Evolutionary conservation across 2,888 invertebrate species (phyloP), one percentile per base, ranked within the genome.

Genomic region (Cantharis nigra): DNA sequence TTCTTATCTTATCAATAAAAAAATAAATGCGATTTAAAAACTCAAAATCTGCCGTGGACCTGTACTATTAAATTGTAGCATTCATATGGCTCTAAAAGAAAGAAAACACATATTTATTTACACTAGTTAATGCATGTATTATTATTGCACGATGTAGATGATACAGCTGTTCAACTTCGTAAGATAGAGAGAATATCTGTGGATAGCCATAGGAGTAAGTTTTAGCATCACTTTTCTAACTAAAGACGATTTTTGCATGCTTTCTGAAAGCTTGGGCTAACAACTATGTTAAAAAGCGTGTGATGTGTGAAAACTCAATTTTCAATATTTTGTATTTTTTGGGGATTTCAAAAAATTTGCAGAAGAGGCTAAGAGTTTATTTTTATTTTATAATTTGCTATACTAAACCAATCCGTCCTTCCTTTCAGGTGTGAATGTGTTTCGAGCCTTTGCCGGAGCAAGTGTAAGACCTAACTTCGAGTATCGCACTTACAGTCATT

Each of bases 401-500:
- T 49, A 70, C 70, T 77, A 78, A 79, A 81, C 74, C 76, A 76
- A 75, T 28, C 70, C 75, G 69, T 83, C 74, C 76, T 84, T 81
- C 80, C 79, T 87, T 87, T 72, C 82, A 82, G 81, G 79, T 79
- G 62, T 65, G 74, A 80, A 75, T 72, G 72, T 75, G 64, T 72
- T 79, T 28, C 71, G 75, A 67, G 80, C 76, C 76, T 79, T 74
- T 77, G 63, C 70, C 65, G 71, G 30, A 63, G 33, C 63, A 72
- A n/a, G 18, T 49, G 26, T 33, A 63, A 73, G 72, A 65, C 33
- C 74, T 33, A 71, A 30, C 14, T 13, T 18, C 70, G 18, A 64
- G 71, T 88, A 88, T 83, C 86, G 89, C 81, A 88, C 88, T 30
- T 82, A 85, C 77, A 87, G 84, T 82, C 86, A 85, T 81, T 84